phyloP scores from a whole-genome alignment of 2,888 invertebrate species.

The Muschampia plurimacula region DNA sequence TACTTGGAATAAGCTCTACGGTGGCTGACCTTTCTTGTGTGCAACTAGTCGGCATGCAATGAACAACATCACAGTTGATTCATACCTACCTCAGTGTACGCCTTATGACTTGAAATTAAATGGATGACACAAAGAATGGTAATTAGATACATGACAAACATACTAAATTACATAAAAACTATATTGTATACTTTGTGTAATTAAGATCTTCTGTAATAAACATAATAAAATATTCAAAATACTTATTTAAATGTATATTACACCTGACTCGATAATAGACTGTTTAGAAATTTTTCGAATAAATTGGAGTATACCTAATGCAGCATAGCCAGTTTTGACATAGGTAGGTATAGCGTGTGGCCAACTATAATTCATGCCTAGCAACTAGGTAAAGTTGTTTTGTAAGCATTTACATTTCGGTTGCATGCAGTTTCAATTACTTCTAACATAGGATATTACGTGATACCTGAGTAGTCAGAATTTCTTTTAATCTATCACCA shows the following conservation, averaged over 20 bases:
- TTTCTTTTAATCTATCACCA: conserved; percentile 42
- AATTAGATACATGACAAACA: conserved; percentile 57
- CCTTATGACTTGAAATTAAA: conserved; percentile 58
- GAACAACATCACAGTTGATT: conserved; percentile 29
- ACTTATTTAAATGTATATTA: not conserved
- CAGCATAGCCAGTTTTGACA: conserved; percentile 24
- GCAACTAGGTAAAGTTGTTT: conserved; percentile 40
- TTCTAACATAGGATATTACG: conserved; percentile 42
- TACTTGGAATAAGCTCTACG: conserved; percentile 39
- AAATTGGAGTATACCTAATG: conserved; percentile 10
- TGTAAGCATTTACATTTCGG: conserved; percentile 45
- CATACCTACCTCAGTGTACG: conserved; percentile 52
- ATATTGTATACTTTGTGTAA: not conserved
- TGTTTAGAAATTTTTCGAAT: conserved; percentile 7
- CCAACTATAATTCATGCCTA: conserved; percentile 26
- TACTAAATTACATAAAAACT: conserved; percentile 2
- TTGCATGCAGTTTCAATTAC: conserved; percentile 47
- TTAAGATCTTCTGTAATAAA: not conserved
- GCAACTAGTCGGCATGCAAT: conserved; percentile 55
- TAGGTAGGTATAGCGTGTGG: conserved; percentile 30
- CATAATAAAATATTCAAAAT: not conserved
- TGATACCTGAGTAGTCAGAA: conserved; percentile 24
- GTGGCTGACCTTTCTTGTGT: conserved; percentile 20
- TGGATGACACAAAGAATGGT: conserved; percentile 59
- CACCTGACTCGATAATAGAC: not conserved